Evolutionary conservation across 2,113 vertebrate species (phyloP), one percentile per base, ranked within the genome.

Genomic region (Thomomys bottae): DNA sequence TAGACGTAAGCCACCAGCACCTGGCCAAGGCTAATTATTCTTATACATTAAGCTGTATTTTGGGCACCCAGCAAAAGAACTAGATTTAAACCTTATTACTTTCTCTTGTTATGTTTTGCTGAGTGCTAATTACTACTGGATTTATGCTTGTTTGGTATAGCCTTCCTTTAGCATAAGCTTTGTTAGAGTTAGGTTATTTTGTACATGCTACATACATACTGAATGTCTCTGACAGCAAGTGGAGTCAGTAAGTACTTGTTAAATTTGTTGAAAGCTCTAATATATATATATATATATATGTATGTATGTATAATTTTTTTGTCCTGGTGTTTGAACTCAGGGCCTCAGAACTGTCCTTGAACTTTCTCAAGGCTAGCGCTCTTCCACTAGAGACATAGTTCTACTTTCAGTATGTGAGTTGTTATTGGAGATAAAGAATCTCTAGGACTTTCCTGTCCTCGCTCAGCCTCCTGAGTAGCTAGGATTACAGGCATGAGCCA

Each of bases 101-200:
- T 92, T 90, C 49, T 54, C 30, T 76, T 81, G 15, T 88, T 95
- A 89, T 83, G 75, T 88, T 93, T 94, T 85, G 70, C 75, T 90
- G 75, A 93, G n/a, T 80, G 45, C 28, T 75, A 45, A 64, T 79
- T 59, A 79, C 40, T 88, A 30, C 21, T 40, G 26, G 70, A 30
- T 32, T 82, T 88, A 66, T 21, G 23, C 83, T 89, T 54, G 15
- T 80, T 79, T 68, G 80, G n/a, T 23, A 6, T 93, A 30, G 90
- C 59, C 89, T 36, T 84, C 68, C 20, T 7, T 23, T 93, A 76
- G 59, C 73, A 30, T 90, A 64, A 78, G 36, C 82, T 87, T 21
- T 68, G 83, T 92, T 45, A 75, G 38, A 93, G n/a, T 87, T 83
- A 63, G 36, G 66, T 63, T 26, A 42, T 88, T 71, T 92, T 89